phyloP scores from a whole-genome alignment of 2,888 invertebrate genomes.

The Oxycera nigricornis region DNA sequence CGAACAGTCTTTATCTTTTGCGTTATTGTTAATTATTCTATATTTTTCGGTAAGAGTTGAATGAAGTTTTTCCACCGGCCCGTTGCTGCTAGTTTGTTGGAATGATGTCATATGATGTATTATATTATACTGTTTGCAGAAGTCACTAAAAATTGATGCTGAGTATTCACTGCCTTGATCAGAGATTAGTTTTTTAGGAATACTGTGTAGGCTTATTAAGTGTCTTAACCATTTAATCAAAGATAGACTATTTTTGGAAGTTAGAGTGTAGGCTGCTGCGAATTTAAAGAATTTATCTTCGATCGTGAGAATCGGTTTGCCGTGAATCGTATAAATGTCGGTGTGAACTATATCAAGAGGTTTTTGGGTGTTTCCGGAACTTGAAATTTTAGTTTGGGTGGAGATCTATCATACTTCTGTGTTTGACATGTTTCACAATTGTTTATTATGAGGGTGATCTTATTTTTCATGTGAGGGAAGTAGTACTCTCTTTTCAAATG shows the following conservation, averaged over 20 bases:
- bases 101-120: slow-evolving; percentile 43
- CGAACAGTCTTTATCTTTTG: too few relatives aligned
- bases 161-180: slow-evolving; percentile 44
- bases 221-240: slow-evolving; percentile 9
- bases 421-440: background rate
- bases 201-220: slow-evolving; percentile 14
- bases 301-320: too few relatives aligned
- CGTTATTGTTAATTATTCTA: slow-evolving; percentile 42
- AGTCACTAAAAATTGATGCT: slow-evolving; percentile 44
- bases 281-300: slow-evolving; percentile 38
- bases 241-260: background rate
- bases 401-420: slow-evolving; percentile 8
- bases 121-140: slow-evolving; percentile 42
- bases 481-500: too few relatives aligned
- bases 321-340: slow-evolving; percentile 5
- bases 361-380: background rate
- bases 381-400: slow-evolving; percentile 5
- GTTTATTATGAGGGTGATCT: background rate
- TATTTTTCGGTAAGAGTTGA: slow-evolving; percentile 47
- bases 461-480: background rate
- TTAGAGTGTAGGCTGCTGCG: slow-evolving; percentile 15
- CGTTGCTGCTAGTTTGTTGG: slow-evolving; percentile 44
- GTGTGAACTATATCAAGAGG: slow-evolving; percentile 44
- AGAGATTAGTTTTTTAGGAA: background rate
- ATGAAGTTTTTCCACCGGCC: slow-evolving; percentile 46